Conservation (phyloP, 2,797 vertebrate genomes). For the Pantherophis vulpinus region DNA sequence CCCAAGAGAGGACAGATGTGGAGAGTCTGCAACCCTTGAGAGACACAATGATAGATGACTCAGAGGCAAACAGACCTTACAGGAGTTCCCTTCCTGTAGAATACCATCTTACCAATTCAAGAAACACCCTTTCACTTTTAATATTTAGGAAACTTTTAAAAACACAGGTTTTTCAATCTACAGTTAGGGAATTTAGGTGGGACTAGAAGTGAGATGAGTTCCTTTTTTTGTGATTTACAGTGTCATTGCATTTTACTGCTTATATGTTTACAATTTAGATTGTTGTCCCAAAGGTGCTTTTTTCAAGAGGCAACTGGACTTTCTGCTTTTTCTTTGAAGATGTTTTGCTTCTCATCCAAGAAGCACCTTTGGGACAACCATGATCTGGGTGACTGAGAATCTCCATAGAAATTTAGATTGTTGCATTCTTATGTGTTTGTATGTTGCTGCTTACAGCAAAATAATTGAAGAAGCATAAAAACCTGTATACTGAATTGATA, state of each 20-base stretch:
- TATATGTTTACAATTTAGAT: neutral
- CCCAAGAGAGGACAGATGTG: neutral
- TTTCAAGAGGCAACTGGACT: no score
- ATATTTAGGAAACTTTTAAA: neutral
- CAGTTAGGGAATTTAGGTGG: neutral
- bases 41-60: neutral
- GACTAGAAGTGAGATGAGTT: neutral
- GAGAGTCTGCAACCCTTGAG: neutral
- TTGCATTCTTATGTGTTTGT: neutral
- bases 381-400: no score
- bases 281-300: no score
- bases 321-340: no score
- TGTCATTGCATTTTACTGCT: neutral
- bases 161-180: neutral
- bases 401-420: neutral
- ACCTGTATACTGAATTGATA: neutral
- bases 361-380: no score
- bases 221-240: neutral
- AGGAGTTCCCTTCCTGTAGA: neutral
- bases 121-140: neutral
- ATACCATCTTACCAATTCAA: neutral
- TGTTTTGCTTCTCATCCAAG: no score
- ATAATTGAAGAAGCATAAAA: neutral
- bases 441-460: neutral
- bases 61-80: neutral